A percentile compares a stretch with the other conserved stretches of the same genome.
Evolutionary conservation across 2,113 vertebrate genomes (phyloP).

Genomic region (Falcunculus frontatus): DNA sequence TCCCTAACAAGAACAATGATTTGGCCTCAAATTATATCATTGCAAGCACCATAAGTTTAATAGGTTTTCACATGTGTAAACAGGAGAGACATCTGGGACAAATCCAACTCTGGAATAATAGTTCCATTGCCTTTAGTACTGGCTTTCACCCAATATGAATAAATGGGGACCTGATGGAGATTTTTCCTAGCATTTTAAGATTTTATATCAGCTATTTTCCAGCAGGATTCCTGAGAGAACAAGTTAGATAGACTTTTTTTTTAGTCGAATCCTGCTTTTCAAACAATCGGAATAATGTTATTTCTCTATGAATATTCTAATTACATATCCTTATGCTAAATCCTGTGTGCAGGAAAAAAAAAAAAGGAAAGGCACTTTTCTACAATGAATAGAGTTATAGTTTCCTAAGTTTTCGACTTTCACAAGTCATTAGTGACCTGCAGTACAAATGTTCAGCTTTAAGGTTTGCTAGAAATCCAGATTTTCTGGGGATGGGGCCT

Average conservation of each 20-base stretch:
- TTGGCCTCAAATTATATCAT: neutral
- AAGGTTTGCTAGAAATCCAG: neutral
- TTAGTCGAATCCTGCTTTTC: neutral
- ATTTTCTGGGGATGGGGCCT: neutral
- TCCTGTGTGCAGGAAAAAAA: neutral
- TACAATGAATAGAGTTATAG: neutral
- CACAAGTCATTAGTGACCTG: neutral
- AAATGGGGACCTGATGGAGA: neutral
- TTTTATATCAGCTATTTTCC: neutral
- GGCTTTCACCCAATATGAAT: slow-evolving; percentile 10
- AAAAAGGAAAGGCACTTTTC: neutral
- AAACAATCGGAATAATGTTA: neutral
- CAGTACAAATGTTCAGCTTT: neutral
- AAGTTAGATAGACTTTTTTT: neutral
- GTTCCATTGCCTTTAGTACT: neutral
- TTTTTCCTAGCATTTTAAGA: neutral
- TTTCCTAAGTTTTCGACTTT: neutral
- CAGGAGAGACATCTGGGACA: neutral
- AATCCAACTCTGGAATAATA: slow-evolving; percentile 10
- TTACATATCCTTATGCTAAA: neutral
- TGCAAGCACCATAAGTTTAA: neutral
- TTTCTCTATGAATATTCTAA: neutral
- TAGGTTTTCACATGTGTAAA: neutral
- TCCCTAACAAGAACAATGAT: neutral
- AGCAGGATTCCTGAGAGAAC: neutral